Conservation (phyloP, 1,140 invertebrate genomes). For the Triops cancriformis region DNA sequence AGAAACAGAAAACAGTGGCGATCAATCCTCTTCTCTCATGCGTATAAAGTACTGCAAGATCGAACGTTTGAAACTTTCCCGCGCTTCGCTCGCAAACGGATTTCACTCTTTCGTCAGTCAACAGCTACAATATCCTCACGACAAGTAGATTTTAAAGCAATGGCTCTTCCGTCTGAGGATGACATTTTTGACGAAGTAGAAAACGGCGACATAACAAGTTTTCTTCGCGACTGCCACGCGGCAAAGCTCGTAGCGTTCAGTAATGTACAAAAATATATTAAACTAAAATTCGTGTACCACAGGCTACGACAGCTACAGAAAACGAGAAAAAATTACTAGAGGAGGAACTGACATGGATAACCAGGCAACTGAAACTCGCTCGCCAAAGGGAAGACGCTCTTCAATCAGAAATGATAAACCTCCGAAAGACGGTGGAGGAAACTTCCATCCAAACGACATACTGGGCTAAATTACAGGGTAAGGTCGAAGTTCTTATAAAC, state of each 20-base stretch:
- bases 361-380: not conserved
- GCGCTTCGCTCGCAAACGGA: no score
- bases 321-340: not conserved
- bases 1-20: no score
- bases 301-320: not conserved
- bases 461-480: not conserved
- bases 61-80: no score
- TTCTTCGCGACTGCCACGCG: not conserved
- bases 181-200: not conserved
- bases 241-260: not conserved
- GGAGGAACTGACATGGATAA: not conserved
- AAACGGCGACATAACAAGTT: not conserved
- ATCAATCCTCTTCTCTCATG: no score
- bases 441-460: not conserved
- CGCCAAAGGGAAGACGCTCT: not conserved
- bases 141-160: not conserved
- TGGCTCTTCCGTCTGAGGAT: not conserved
- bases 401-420: not conserved
- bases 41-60: no score
- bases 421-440: not conserved
- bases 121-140: no score
- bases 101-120: no score
- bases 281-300: no score
- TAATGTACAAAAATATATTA: no score
- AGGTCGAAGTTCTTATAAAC: not conserved